Evolutionary conservation across 2,797 vertebrate genomes (phyloP).

Genomic region (Tenualosa thibaudeaui): DNA sequence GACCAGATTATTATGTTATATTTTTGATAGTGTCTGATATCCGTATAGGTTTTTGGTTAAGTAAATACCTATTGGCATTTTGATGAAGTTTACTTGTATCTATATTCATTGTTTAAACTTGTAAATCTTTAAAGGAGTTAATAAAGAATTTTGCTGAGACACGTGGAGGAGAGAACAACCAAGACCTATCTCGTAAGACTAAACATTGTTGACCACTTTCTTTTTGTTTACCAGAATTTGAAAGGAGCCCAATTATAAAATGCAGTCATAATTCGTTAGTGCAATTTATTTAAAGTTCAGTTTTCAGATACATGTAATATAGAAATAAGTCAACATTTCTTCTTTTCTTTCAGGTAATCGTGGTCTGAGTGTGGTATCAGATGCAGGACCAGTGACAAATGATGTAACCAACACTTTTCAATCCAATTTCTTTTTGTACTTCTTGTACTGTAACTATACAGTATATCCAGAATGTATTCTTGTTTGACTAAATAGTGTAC

Average conservation of each 20-base stretch:
- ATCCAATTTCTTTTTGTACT: too few relatives aligned
- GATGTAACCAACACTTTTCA: not conserved
- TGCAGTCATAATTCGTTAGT: too few relatives aligned
- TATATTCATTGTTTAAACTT: not conserved
- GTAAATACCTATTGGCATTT: not conserved
- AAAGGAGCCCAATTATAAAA: too few relatives aligned
- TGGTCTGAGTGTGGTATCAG: not conserved
- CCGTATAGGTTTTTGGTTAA: not conserved
- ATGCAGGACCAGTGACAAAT: not conserved
- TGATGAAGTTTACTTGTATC: not conserved
- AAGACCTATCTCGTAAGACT: not conserved
- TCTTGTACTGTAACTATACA: too few relatives aligned
- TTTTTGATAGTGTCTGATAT: not conserved
- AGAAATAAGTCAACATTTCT: too few relatives aligned
- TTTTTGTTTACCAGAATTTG: not conserved
- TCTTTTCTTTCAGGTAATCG: not conserved
- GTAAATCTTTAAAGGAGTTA: not conserved
- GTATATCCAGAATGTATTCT: too few relatives aligned
- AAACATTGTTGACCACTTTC: not conserved
- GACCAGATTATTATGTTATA: not conserved
- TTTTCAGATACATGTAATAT: not conserved
- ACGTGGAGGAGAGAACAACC: not conserved
- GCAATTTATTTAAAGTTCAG: too few relatives aligned
- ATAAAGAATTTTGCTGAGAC: not conserved
- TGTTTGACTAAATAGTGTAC: too few relatives aligned